A percentile compares a stretch with the other conserved stretches of the same genome.
Evolutionary conservation across 2,797 vertebrate genomes (phyloP).

Genomic region (Syngnathus acus): DNA sequence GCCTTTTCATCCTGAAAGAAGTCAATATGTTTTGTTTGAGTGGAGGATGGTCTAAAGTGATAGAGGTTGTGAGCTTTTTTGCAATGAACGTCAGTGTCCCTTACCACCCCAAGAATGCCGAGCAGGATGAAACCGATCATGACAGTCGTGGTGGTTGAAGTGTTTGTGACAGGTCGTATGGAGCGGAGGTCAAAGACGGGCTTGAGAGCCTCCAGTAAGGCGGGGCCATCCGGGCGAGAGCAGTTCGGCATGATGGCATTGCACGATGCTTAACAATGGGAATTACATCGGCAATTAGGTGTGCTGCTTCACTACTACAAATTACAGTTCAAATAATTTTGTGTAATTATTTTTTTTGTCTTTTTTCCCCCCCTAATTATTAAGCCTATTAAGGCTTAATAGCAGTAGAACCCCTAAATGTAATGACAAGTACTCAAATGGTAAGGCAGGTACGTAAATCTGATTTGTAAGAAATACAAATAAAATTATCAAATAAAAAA

Average conservation of each 20-base stretch:
- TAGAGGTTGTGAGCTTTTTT: not conserved
- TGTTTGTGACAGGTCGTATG: slow-evolving; percentile 54
- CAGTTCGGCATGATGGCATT: slow-evolving; percentile 38
- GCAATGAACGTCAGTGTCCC: slow-evolving; percentile 7
- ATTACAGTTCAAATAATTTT: not conserved
- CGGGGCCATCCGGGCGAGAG: slow-evolving; percentile 32
- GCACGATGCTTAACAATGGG: slow-evolving; percentile 21
- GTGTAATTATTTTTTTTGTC: not conserved
- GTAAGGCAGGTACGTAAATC: too few relatives aligned
- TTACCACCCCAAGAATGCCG: slow-evolving; percentile 67
- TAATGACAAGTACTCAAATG: too few relatives aligned
- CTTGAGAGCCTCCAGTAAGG: slow-evolving; percentile 49
- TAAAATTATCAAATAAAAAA: not conserved
- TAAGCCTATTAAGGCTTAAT: not conserved
- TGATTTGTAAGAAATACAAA: not conserved
- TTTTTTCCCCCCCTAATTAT: not conserved
- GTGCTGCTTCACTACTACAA: not conserved
- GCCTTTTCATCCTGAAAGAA: slow-evolving; percentile 64
- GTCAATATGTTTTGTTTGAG: not conserved
- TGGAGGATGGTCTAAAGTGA: not conserved
- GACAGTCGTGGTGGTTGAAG: slow-evolving; percentile 41
- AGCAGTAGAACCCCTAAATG: not conserved
- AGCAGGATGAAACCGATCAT: slow-evolving; percentile 56
- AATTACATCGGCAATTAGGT: not conserved
- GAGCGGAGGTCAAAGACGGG: slow-evolving; percentile 43